Conservation (phyloP, 2,113 vertebrate species). For the Corvus hawaiiensis region DNA sequence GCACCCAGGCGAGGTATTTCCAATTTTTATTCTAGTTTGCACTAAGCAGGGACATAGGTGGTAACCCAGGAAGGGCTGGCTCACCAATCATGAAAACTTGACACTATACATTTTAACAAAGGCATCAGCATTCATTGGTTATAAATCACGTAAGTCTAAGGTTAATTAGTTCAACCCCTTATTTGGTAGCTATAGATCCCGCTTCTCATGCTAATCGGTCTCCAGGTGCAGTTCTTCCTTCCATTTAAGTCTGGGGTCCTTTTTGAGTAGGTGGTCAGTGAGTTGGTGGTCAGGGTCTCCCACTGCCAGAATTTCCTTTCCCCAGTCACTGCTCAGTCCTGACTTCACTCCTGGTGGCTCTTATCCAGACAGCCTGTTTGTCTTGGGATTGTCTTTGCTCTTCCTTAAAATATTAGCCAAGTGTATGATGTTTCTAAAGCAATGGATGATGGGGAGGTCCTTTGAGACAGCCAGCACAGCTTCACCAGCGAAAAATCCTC, state of each 20-base stretch:
- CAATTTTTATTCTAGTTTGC: background rate
- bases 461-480: background rate
- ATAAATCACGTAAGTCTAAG: background rate
- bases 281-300: background rate
- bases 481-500: background rate
- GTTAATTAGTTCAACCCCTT: background rate
- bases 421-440: background rate
- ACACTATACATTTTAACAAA: background rate
- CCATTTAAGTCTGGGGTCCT: background rate
- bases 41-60: too few relatives aligned
- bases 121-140: background rate
- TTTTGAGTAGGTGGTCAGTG: background rate
- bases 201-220: background rate
- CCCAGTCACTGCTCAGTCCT: background rate
- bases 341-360: background rate
- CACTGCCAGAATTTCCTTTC: background rate
- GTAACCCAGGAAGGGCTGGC: background rate
- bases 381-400: background rate
- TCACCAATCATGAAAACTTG: background rate
- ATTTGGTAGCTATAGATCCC: background rate
- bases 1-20: background rate
- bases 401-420: background rate
- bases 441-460: background rate
- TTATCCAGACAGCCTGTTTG: background rate
- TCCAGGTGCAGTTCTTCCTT: background rate